A percentile compares a stretch with the other conserved stretches of the same genome.
These are phyloP conservation scores for Pheosia gnoma DNA, from an alignment of 2,888 invertebrate genomes.

Conservation along the genomic window DNA sequence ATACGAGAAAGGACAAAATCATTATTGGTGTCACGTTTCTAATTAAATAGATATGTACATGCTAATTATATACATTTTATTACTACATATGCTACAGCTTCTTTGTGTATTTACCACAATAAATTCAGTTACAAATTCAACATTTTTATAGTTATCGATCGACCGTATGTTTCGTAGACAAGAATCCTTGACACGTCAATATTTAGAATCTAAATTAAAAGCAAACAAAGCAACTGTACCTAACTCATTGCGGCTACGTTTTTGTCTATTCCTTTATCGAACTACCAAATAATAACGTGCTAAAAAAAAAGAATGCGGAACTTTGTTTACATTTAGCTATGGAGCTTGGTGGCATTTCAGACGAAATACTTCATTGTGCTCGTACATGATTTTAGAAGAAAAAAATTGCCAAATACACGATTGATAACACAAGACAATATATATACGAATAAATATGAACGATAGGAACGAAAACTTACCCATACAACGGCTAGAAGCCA, in stretches of 20 bases:
- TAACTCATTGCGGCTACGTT: not conserved
- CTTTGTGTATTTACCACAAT: too few relatives aligned
- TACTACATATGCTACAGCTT: not conserved
- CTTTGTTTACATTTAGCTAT: conserved; percentile 39
- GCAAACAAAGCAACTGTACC: not conserved
- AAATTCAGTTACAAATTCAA: too few relatives aligned
- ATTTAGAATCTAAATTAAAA: not conserved
- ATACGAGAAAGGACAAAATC: conserved; percentile 6
- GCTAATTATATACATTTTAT: too few relatives aligned
- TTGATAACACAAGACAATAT: conserved; percentile 12
- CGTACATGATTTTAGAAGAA: conserved; percentile 32
- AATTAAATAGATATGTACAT: conserved; percentile 9
- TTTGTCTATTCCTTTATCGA: not conserved
- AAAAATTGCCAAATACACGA: conserved; percentile 7
- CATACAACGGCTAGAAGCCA: conserved; percentile 85
- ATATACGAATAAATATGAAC: conserved; percentile 11
- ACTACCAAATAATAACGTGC: conserved; percentile 1
- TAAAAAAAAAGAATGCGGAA: conserved; percentile 22
- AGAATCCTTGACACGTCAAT: conserved; percentile 5
- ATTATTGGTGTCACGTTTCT: conserved; percentile 9
- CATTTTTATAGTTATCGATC: not conserved
- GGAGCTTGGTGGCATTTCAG: conserved; percentile 22
- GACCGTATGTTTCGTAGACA: not conserved
- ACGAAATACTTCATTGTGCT: conserved; percentile 22
- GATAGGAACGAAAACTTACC: conserved; percentile 65